Conservation (phyloP, 1,140 invertebrate species). For the Pseudachorutes palmiensis region DNA sequence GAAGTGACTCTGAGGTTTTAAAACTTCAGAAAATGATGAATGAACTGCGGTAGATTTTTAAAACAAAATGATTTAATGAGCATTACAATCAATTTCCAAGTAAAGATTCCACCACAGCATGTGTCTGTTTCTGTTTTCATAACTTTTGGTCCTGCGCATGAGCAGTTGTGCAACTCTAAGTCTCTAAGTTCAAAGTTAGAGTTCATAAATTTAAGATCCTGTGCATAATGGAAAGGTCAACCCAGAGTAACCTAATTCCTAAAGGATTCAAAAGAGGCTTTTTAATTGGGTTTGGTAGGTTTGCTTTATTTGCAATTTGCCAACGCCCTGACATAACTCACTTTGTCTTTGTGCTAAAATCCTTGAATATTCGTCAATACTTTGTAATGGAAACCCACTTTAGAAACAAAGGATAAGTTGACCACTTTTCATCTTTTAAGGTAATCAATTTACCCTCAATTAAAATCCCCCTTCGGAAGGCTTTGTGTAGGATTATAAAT, state of each 20-base stretch:
- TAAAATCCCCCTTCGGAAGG: not conserved
- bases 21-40: no score
- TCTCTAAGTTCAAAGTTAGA: no score
- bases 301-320: not conserved
- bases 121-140: no score
- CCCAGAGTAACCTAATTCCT: not conserved
- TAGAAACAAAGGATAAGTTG: not conserved
- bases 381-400: not conserved
- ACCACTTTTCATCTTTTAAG: conserved; percentile 3
- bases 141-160: no score
- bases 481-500: not conserved
- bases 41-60: no score
- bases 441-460: conserved; percentile 10
- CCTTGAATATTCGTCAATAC: not conserved
- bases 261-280: not conserved
- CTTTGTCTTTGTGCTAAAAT: not conserved
- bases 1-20: no score
- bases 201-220: no score
- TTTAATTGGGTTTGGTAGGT: not conserved
- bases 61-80: no score
- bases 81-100: no score
- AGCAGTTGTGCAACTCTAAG: no score
- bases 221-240: no score
- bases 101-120: no score
- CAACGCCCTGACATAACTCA: conserved; percentile 11